phyloP scores from a whole-genome alignment of 2,888 invertebrate genomes.

The Hyles lineata region DNA sequence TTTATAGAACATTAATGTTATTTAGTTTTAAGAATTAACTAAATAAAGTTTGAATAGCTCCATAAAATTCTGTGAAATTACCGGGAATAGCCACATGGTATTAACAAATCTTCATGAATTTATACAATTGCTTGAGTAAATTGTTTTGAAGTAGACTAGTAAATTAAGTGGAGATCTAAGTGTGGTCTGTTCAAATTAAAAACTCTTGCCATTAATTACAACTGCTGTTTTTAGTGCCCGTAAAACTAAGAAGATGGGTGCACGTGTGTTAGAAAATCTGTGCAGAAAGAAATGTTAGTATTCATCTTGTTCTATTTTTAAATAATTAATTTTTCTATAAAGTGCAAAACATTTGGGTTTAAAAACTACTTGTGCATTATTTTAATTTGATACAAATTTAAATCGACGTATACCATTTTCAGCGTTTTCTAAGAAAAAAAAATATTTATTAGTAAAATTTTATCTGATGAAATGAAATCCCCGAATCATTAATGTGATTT shows the following conservation, averaged over 20 bases:
- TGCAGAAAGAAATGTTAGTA: not conserved
- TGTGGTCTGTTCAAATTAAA: not conserved
- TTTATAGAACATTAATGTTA: no score
- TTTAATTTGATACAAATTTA: no score
- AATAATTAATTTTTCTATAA: not conserved
- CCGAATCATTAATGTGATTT: no score
- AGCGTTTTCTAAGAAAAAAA: no score
- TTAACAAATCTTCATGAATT: slow-evolving; percentile 1
- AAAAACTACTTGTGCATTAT: no score
- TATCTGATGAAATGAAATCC: no score
- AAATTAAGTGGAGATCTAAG: not conserved
- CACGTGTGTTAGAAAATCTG: not conserved
- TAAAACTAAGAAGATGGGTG: slow-evolving; percentile 1
- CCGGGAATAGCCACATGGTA: not conserved
- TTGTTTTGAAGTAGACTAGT: slow-evolving; percentile 2
- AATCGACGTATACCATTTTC: no score
- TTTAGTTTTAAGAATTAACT: no score
- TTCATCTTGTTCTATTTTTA: not conserved
- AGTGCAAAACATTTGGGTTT: not conserved
- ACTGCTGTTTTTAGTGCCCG: not conserved
- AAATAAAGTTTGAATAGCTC: no score
- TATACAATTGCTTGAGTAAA: slow-evolving; percentile 8
- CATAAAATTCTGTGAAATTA: not conserved
- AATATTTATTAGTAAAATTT: no score
- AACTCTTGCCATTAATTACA: slow-evolving; percentile 7